Conservation (phyloP, 1,140 invertebrate species). For the Drosophila punjabiensis region DNA sequence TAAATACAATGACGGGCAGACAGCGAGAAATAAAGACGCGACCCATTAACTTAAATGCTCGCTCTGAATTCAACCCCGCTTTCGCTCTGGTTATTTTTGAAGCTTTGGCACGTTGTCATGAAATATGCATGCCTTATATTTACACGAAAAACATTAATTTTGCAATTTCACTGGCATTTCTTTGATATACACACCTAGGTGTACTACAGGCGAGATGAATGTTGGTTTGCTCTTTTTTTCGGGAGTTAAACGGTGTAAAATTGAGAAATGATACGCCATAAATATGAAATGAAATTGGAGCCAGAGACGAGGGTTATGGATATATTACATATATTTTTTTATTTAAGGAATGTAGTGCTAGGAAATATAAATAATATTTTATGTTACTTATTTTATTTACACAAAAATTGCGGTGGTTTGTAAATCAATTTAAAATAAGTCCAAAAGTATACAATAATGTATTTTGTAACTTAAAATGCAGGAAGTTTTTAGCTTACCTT, state of each 20-base stretch:
- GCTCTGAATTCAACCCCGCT: constrained; percentile 3
- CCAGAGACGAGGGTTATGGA: not conserved
- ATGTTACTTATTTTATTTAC: not conserved
- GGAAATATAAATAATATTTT: not conserved
- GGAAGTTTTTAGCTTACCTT: no score
- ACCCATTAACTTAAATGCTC: constrained; percentile 74
- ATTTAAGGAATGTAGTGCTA: not conserved
- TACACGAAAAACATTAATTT: constrained; percentile 73
- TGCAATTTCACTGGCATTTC: constrained; percentile 61
- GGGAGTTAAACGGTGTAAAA: constrained; percentile 30
- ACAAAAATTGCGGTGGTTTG: not conserved
- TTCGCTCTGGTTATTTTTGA: constrained; percentile 45
- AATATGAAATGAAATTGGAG: constrained; percentile 25
- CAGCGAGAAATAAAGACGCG: constrained; percentile 63
- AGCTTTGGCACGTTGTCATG: constrained; percentile 66
- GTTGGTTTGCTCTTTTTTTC: constrained; percentile 3
- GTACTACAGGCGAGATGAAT: not conserved
- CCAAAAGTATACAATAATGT: not conserved
- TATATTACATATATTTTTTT: constrained; percentile 2
- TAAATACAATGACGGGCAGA: constrained; percentile 60
- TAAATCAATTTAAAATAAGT: not conserved
- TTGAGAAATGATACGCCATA: constrained; percentile 23
- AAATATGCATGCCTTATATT: constrained; percentile 73
- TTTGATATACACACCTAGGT: constrained; percentile 16
- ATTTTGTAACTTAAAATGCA: not conserved